Evolutionary conservation across 1,140 invertebrate species (phyloP).

Genomic region (Littorina saxatilis): DNA sequence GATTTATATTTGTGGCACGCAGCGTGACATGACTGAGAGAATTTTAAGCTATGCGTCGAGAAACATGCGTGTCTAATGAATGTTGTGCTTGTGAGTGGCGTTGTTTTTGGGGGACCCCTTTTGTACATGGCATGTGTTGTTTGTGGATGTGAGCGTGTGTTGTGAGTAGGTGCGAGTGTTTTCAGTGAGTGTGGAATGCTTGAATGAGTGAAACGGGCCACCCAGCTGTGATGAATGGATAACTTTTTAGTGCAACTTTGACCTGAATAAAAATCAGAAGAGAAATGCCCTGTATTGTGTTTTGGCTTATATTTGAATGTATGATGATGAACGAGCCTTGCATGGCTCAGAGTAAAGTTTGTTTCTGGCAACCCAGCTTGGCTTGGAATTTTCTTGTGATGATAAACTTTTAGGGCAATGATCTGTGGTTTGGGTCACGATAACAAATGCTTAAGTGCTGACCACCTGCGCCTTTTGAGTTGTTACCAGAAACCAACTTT

Average conservation of each 20-base stretch:
- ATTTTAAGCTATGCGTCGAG: neutral
- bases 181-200: neutral
- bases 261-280: constrained; percentile 3
- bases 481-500: no score
- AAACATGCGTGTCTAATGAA: neutral
- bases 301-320: no score
- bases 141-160: neutral
- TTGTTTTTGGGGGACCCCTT: constrained; percentile 17
- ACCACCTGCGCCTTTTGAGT: no score
- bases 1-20: constrained; percentile 24
- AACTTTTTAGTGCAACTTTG: constrained; percentile 31
- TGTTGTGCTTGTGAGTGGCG: neutral
- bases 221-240: constrained; percentile 31
- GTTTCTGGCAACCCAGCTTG: no score
- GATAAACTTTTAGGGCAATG: no score
- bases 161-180: neutral
- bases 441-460: no score
- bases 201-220: neutral
- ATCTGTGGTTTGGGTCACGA: no score
- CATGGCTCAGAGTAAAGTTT: no score
- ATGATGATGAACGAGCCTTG: no score
- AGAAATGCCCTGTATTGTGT: no score
- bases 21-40: neutral
- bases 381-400: no score
- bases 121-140: constrained; percentile 12